These are phyloP conservation scores for Pemphredon lugubris DNA, from an alignment of 2,888 invertebrate species.

Conservation along the genomic window DNA sequence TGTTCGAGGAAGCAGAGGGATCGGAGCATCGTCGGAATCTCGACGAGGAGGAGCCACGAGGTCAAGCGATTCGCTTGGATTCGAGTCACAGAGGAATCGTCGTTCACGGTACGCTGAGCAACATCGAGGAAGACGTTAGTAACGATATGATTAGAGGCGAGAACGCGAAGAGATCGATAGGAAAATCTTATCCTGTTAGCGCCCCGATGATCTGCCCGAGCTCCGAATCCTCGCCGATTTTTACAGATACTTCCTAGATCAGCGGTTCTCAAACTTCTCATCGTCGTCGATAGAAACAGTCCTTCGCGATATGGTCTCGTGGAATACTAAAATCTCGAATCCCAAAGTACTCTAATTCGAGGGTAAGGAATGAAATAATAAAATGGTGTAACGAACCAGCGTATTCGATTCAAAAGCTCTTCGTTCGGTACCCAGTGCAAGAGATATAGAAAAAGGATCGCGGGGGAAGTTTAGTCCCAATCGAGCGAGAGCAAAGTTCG, in stretches of 20 bases:
- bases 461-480: no score
- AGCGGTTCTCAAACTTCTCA: no score
- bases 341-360: no score
- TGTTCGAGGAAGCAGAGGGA: conserved; percentile 38
- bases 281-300: no score
- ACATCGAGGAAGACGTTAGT: conserved; percentile 51
- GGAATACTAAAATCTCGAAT: no score
- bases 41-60: conserved; percentile 14
- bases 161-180: conserved; percentile 47
- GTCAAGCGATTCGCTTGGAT: conserved; percentile 39
- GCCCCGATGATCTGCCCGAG: conserved; percentile 32
- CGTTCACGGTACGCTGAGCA: conserved; percentile 51
- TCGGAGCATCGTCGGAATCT: conserved; percentile 29
- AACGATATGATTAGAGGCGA: conserved; percentile 55
- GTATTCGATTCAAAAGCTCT: no score
- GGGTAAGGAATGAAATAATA: no score
- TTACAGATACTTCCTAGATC: conserved; percentile 36
- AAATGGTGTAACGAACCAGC: no score
- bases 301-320: no score
- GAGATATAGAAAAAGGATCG: no score
- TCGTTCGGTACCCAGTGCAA: no score
- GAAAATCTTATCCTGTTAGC: conserved; percentile 20
- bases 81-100: conserved; percentile 35
- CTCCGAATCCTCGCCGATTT: conserved; percentile 28
- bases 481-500: no score